Conservation (phyloP, 2,888 invertebrate genomes). For the Chalcis sispes region DNA sequence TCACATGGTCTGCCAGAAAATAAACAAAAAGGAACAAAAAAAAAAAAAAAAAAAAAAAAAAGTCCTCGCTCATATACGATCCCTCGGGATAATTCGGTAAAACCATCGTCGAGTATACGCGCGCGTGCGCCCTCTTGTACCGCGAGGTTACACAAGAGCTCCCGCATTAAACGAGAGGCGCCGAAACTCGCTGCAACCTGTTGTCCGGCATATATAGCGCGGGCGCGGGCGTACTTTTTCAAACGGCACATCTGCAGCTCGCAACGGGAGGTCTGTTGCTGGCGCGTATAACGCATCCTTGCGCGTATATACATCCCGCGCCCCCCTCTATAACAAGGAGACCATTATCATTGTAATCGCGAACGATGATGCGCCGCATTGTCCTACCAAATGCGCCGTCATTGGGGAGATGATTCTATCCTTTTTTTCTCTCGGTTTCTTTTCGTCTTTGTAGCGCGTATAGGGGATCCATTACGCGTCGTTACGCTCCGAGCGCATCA, state of each 20-base stretch:
- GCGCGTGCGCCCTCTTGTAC: conserved; percentile 7
- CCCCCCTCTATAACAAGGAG: too few relatives aligned
- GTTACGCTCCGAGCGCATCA: conserved; percentile 28
- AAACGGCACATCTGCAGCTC: background rate
- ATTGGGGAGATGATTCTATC: background rate
- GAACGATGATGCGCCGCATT: conserved; percentile 73
- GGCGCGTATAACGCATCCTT: conserved; percentile 57
- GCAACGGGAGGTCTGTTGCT: conserved; percentile 12
- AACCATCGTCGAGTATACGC: conserved; percentile 3
- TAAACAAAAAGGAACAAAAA: background rate
- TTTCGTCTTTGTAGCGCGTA: too few relatives aligned
- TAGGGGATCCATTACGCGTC: conserved; percentile 48
- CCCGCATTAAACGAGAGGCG: conserved; percentile 67
- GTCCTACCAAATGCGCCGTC: conserved; percentile 72
- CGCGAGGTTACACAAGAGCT: background rate
- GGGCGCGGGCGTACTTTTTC: conserved; percentile 9
- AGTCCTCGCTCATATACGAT: background rate
- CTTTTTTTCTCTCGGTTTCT: conserved; percentile 1
- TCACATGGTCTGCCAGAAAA: too few relatives aligned
- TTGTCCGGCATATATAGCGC: conserved; percentile 60
- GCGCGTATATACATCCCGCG: too few relatives aligned
- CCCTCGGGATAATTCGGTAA: conserved; percentile 1
- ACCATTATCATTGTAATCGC: conserved; percentile 75
- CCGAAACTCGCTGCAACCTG: conserved; percentile 69
- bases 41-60: background rate